Conservation (phyloP, 2,888 invertebrate genomes). For the Mimas tiliae region DNA sequence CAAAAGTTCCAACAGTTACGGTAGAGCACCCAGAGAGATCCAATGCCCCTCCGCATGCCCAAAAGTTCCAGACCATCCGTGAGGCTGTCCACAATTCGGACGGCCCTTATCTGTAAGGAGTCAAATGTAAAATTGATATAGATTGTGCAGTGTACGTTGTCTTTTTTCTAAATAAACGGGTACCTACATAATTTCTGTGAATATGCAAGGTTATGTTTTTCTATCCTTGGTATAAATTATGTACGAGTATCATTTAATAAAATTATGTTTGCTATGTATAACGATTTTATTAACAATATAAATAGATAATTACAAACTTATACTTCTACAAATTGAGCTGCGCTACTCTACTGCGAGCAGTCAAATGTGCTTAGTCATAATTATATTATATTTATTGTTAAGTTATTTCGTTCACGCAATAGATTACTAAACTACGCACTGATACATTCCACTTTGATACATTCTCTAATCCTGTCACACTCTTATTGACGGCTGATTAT, state of each 20-base stretch:
- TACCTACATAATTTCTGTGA: too few species aligned
- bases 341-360: conserved; percentile 83
- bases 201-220: too few species aligned
- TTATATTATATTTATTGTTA: conserved; percentile 37
- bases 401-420: conserved; percentile 47
- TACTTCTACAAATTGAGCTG: conserved; percentile 81
- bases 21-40: too few species aligned
- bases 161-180: too few species aligned
- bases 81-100: too few species aligned
- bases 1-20: too few species aligned
- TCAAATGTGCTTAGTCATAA: conserved; percentile 72
- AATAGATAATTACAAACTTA: conserved; percentile 84
- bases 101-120: too few species aligned
- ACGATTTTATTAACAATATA: conserved; percentile 85
- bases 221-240: too few species aligned
- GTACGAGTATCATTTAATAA: neutral
- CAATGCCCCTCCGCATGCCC: too few species aligned
- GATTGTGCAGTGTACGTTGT: too few species aligned
- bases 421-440: conserved; percentile 67
- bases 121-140: too few species aligned
- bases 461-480: conserved; percentile 35
- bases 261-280: conserved; percentile 67
- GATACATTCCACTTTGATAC: conserved; percentile 61
- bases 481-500: conserved; percentile 24
- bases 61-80: too few species aligned